Evolutionary conservation across 2,113 vertebrate species (phyloP).

Genomic region (Sigmodon hispidus): DNA sequence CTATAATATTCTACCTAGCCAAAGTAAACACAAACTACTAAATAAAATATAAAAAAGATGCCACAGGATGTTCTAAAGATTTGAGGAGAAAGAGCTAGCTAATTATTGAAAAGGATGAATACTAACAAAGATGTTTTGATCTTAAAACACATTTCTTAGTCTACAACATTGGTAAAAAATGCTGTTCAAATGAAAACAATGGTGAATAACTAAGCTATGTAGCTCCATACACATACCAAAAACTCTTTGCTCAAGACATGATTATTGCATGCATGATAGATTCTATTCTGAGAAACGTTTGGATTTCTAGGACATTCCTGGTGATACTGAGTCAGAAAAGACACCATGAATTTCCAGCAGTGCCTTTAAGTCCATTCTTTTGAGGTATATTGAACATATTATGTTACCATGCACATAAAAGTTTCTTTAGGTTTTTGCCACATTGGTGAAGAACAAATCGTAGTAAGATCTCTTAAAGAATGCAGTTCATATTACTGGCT

Average conservation of each 20-base stretch:
- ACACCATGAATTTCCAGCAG: background rate
- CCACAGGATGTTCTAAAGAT: background rate
- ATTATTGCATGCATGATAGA: background rate
- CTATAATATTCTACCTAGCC: background rate
- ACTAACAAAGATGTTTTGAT: background rate
- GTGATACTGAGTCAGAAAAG: background rate
- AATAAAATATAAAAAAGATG: slow-evolving; percentile 15
- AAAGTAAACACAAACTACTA: background rate
- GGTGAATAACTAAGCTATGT: background rate
- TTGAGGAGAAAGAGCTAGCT: background rate
- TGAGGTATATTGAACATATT: background rate
- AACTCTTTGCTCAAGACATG: background rate
- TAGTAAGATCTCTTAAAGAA: background rate
- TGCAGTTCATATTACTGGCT: background rate
- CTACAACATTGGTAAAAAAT: background rate
- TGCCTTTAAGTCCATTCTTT: background rate
- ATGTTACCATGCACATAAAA: background rate
- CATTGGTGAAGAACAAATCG: background rate
- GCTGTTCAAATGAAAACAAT: background rate
- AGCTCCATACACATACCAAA: background rate
- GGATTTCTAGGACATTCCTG: slow-evolving; percentile 38
- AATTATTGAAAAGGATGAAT: background rate
- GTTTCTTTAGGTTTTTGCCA: background rate
- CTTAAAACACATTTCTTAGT: background rate
- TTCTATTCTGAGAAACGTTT: background rate